Base-by-base conservation (phyloP, 1,140 invertebrate genomes). In the Neodiprion lecontei region DNA sequence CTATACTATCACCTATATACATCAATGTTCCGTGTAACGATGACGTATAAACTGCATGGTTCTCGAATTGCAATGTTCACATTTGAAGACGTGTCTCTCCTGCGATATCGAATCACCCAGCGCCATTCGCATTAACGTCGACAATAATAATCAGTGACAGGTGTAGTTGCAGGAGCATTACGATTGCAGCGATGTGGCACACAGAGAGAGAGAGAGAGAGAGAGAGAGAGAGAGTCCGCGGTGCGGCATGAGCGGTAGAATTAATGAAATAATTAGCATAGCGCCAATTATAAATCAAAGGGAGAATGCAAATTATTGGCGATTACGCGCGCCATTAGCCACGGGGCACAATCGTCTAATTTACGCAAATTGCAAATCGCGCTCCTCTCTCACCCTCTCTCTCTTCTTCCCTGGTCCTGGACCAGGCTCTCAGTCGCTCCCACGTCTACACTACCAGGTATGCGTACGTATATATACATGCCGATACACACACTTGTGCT, bases 291-390 rank as follows among this genome's bases (percentile, higher is more conserved):
- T 61, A 61, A 61, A 61, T 61, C 53, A 61, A 61, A 61, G 53
- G 53, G 53, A 61, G 53, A 61, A 61, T 61, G 79, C 75, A 70
- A 82, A 82, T 83, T 81, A 83, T 82, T 78, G 81, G 77, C 48
- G 76, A 83, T 83, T 82, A 81, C 77, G 79, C 80, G 80, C 76
- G 75, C 80, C 80, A 81, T 81, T 81, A 79, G 79, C 53, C 53
- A 9, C 11, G n/a, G 53, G 53, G 53, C 53, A 61, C 53, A 61
- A 61, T 61, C 53, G 53, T 61, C 53, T 61, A 87, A 88, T 88
- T 87, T 87, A 83, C 86, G 86, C 87, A 88, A 88, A 88, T 88
- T 88, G 85, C 85, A 88, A 84, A 85, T 85, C 84, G 75, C 79
- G 72, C 40, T 21, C 48, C 47, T 47, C 61, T 48, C 67, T 73